A percentile compares a stretch with the other conserved stretches of the same genome.
Conservation (phyloP, 53 echinoderm and acorn worm genomes). For the Paracentrotus lividus region DNA sequence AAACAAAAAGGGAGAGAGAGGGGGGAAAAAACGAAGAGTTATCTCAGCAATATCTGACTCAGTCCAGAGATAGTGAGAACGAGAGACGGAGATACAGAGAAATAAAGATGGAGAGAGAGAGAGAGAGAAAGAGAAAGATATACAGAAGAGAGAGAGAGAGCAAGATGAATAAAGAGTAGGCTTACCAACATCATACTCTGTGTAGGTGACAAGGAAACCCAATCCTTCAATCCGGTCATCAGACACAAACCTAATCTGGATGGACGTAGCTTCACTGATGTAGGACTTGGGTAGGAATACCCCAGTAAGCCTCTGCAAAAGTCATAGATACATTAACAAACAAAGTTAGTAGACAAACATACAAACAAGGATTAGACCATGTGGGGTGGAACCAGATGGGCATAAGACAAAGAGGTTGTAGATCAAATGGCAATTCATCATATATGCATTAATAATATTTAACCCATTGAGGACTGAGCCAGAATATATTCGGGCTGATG, state of each 20-base stretch:
- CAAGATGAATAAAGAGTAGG: neutral
- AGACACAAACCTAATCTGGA: slow-evolving; percentile 79
- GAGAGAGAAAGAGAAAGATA: neutral
- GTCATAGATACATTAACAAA: neutral
- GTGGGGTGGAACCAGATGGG: no score
- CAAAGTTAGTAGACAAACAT: neutral
- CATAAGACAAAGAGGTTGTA: no score
- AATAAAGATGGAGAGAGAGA: neutral
- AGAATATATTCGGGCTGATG: no score
- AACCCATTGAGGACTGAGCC: no score
- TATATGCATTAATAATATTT: no score
- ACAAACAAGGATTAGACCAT: neutral
- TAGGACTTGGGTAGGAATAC: slow-evolving; percentile 78
- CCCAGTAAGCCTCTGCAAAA: slow-evolving; percentile 79
- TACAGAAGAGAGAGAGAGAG: no score
- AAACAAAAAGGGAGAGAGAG: no score
- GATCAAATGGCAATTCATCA: no score
- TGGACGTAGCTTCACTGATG: slow-evolving; percentile 76
- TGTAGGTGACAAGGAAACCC: slow-evolving; percentile 80
- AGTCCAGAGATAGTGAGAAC: neutral
- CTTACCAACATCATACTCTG: slow-evolving; percentile 81
- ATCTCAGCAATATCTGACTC: neutral
- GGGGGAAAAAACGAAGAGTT: no score
- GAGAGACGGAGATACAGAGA: neutral
- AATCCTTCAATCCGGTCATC: slow-evolving; percentile 56